Evolutionary conservation across 2,113 vertebrate species (phyloP).

Genomic region (Cebidichthys violaceus): DNA sequence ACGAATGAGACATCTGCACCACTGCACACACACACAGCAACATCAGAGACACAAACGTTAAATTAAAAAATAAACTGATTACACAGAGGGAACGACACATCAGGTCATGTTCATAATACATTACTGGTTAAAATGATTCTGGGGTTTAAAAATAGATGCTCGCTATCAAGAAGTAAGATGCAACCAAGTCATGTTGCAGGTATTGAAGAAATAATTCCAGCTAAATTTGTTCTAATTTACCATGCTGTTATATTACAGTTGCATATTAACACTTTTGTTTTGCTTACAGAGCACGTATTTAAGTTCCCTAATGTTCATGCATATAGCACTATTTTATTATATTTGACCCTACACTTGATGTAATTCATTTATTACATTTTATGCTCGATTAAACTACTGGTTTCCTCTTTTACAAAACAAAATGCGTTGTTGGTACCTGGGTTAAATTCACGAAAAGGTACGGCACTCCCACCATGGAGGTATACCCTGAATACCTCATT

Average conservation of each 20-base stretch:
- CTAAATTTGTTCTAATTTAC: not conserved
- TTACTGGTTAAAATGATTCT: not conserved
- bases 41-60: slow-evolving; percentile 11
- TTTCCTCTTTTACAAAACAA: slow-evolving; percentile 9
- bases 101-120: not conserved
- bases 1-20: slow-evolving; percentile 30
- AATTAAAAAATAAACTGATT: slow-evolving; percentile 16
- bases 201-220: not conserved
- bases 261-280: not conserved
- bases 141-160: not conserved
- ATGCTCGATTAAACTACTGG: not conserved
- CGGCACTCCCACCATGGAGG: not conserved
- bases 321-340: not conserved
- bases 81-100: not conserved
- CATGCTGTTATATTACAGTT: too few species aligned
- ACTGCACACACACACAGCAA: not conserved
- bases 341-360: not conserved
- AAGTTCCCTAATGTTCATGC: not conserved
- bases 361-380: slow-evolving; percentile 12
- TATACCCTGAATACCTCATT: slow-evolving; percentile 42
- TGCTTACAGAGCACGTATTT: not conserved
- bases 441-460: slow-evolving; percentile 10
- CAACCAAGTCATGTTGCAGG: not conserved
- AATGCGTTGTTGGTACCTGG: not conserved
- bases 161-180: not conserved